Evolutionary conservation across 2,113 vertebrate species (phyloP).

Genomic region (Euleptes europaea): DNA sequence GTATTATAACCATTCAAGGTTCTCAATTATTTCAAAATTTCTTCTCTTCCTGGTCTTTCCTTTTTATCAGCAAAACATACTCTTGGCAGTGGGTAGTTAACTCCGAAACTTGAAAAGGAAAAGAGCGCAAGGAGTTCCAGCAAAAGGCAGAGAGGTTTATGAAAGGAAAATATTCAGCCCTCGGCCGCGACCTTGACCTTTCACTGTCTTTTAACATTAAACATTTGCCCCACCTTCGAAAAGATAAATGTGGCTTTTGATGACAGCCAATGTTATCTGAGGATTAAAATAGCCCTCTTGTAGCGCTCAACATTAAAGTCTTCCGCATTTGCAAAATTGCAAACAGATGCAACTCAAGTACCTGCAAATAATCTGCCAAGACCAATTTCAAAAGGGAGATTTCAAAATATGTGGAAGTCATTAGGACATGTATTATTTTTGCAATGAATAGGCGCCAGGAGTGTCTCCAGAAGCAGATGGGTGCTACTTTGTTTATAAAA

Average conservation of each 20-base stretch:
- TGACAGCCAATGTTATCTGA: conserved; percentile 92
- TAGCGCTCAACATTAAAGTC: conserved; percentile 96
- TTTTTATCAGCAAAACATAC: conserved; percentile 84
- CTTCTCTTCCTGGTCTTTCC: conserved; percentile 84
- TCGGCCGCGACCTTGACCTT: conserved; percentile 78
- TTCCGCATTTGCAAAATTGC: conserved; percentile 99
- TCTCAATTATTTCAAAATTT: conserved; percentile 91
- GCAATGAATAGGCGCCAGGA: conserved; percentile 98
- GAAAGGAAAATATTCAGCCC: conserved; percentile 77
- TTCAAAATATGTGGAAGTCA: conserved; percentile 99
- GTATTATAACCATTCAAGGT: conserved; percentile 81
- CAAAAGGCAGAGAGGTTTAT: conserved; percentile 61
- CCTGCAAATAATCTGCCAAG: conserved; percentile 99
- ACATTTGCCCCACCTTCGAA: conserved; percentile 83
- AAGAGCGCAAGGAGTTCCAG: conserved; percentile 61
- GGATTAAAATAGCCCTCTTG: conserved; percentile 96
- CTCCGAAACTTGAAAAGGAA: conserved; percentile 69
- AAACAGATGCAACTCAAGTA: conserved; percentile 99
- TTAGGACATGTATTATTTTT: conserved; percentile 99
- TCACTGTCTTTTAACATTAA: conserved; percentile 82
- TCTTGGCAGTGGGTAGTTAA: conserved; percentile 68
- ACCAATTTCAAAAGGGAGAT: conserved; percentile 99
- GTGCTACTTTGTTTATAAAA: conserved; percentile 97
- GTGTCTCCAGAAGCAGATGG: conserved; percentile 99
- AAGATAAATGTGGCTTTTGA: conserved; percentile 82